Evolutionary conservation across 2,888 invertebrate genomes (phyloP).

Genomic region (Pseudococcus longispinus): DNA sequence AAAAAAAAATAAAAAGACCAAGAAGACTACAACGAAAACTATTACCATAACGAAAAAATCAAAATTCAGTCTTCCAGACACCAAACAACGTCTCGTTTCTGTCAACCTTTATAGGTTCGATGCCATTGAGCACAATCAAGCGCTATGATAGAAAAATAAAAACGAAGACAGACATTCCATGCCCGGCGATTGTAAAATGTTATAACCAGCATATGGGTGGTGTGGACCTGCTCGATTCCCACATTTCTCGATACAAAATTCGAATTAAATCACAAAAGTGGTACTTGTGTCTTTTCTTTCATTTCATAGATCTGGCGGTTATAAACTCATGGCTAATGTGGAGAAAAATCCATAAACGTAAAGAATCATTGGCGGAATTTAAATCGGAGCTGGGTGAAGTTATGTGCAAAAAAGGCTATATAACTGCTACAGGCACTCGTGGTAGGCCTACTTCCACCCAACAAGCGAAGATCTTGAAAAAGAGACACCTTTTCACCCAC

Average conservation of each 20-base stretch:
- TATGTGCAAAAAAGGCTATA: conserved; percentile 8
- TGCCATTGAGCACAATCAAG: too few species aligned
- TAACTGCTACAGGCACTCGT: background rate
- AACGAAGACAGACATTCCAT: too few species aligned
- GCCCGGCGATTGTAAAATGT: too few species aligned
- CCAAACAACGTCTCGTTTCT: too few species aligned
- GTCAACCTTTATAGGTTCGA: too few species aligned
- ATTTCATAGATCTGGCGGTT: conserved; percentile 58
- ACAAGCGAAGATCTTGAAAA: too few species aligned
- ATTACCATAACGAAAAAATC: too few species aligned
- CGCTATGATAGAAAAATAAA: too few species aligned
- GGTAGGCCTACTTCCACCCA: background rate
- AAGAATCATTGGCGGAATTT: background rate
- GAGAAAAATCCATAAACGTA: background rate
- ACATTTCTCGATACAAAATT: conserved; percentile 58
- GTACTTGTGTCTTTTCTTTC: conserved; percentile 59
- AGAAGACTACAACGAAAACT: too few species aligned
- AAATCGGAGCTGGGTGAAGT: conserved; percentile 27
- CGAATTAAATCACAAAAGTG: conserved; percentile 59
- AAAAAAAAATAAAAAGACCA: too few species aligned
- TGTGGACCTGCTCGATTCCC: conserved; percentile 58
- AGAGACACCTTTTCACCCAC: too few species aligned
- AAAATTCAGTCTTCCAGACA: too few species aligned
- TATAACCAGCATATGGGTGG: conserved; percentile 21
- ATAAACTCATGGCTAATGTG: conserved; percentile 59